A percentile compares a stretch with the other conserved stretches of the same genome.
Conservation (phyloP, 53 echinoderm and acorn worm species). For the Temnopleurus reevesii region DNA sequence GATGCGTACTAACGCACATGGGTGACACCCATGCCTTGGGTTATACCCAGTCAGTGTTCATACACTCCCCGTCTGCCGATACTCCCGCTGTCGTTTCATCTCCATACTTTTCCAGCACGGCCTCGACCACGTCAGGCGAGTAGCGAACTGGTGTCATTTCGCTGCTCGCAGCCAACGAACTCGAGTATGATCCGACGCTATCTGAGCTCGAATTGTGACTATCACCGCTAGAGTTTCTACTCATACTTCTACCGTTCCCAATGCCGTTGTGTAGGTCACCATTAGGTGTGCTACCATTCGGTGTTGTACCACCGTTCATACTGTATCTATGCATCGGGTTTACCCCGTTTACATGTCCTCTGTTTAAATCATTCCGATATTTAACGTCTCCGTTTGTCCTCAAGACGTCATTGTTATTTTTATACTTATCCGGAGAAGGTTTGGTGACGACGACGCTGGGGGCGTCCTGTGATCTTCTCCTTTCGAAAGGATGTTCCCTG, state of each 20-base stretch:
- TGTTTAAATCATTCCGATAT: conserved; percentile 9
- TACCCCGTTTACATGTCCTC: neutral
- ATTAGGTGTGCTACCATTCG: neutral
- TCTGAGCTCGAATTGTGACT: conserved; percentile 30
- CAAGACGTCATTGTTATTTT: neutral
- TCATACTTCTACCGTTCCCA: neutral
- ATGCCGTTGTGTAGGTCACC: neutral
- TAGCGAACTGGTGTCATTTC: conserved; percentile 56
- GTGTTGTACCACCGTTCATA: neutral
- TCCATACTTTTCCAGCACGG: conserved; percentile 45
- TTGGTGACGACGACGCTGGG: conserved; percentile 45
- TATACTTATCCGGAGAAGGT: conserved; percentile 39
- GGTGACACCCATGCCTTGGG: neutral
- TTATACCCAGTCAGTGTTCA: conserved; percentile 52
- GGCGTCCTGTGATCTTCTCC: neutral
- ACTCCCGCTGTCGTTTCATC: neutral
- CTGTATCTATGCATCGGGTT: conserved; percentile 16
- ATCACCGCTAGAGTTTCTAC: conserved; percentile 32
- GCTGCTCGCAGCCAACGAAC: conserved; percentile 50
- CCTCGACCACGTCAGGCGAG: conserved; percentile 61
- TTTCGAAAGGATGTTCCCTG: conserved; percentile 45
- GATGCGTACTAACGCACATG: too few relatives aligned
- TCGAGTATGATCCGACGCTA: neutral
- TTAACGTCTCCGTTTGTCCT: conserved; percentile 15
- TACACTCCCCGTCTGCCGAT: conserved; percentile 25